phyloP scores from a whole-genome alignment of 2,113 vertebrate genomes.

The Apodemus speciosus region DNA sequence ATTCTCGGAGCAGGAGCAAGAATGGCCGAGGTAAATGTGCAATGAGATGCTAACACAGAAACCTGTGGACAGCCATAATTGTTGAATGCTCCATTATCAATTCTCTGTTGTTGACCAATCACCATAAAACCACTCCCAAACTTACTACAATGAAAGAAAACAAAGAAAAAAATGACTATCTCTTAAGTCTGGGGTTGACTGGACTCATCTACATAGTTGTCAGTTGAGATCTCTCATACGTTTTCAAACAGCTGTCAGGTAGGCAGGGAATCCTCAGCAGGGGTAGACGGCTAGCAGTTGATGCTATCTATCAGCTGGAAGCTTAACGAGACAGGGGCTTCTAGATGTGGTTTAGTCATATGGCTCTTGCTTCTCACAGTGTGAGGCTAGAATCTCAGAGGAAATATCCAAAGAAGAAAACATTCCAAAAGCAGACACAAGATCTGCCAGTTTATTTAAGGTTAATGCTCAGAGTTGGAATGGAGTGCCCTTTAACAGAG shows the following conservation, averaged over 20 bases:
- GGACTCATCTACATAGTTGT: background rate
- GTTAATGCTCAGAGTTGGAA: background rate
- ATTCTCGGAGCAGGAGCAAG: background rate
- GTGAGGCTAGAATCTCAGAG: background rate
- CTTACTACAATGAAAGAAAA: background rate
- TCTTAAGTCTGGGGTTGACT: background rate
- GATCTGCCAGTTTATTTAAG: background rate
- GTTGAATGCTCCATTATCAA: background rate
- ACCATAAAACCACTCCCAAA: background rate
- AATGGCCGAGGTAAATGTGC: constrained; percentile 4
- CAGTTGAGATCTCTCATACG: background rate
- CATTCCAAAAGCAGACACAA: background rate
- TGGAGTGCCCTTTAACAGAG: background rate
- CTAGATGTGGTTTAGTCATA: background rate
- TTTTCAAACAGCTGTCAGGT: background rate
- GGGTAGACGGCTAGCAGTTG: background rate
- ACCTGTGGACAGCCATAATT: background rate
- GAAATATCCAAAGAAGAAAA: background rate
- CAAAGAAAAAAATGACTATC: background rate
- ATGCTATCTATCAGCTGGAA: background rate
- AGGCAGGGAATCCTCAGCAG: background rate
- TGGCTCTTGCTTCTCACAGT: background rate
- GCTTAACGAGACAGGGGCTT: background rate
- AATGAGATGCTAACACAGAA: background rate
- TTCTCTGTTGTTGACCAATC: background rate